Base-by-base conservation (phyloP, 2,113 vertebrate species). In the Leptosomus discolor region DNA sequence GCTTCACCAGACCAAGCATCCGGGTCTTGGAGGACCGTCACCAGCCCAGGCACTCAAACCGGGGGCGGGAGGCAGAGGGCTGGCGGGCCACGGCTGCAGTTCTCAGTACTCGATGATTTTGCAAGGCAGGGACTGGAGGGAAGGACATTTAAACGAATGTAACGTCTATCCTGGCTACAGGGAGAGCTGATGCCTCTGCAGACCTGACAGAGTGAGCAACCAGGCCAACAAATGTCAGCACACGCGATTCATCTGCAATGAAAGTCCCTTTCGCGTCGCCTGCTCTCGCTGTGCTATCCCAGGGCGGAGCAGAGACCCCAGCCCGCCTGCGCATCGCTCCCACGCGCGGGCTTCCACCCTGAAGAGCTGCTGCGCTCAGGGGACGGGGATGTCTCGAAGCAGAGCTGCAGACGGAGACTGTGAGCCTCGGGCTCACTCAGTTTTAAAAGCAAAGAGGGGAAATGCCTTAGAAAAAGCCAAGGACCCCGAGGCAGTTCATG, bases 111-210 rank as follows among this genome's bases (percentile, higher is more conserved):
- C 5, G 1, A 41, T 16, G 1, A 15, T n/a, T 46, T 23, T 50
- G 36, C 43, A 26, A 50, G 43, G 43, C 84, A 34, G 60, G 29
- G 45, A 45, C 26, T 6, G 69, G 16, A 74, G 45, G 60, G 36
- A 27, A 37, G 32, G 5, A 5, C 21, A 51, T 75, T 36, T 20
- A 43, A 74, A 51, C 7, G 27, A 58, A 8, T 1, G 8, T 6
- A 16, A 23, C 1, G 0, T 14, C 61, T 19, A 7, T 2, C 53
- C 12, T 8, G 45, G 34, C 69, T 19, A 11, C 30, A 2, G 1
- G 37, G 37, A 34, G 61, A 45, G 54, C 53, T 15, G 34, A 14
- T 18, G 71, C n/a, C 83, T 50, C 19, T 15, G 30, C 10, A 43
- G 51, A 41, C n/a, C 71, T 17, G n/a, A 23, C 70, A 34, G 29